Base-by-base conservation (phyloP, 2,113 vertebrate genomes). In the Sinocyclocheilus grahami region DNA sequence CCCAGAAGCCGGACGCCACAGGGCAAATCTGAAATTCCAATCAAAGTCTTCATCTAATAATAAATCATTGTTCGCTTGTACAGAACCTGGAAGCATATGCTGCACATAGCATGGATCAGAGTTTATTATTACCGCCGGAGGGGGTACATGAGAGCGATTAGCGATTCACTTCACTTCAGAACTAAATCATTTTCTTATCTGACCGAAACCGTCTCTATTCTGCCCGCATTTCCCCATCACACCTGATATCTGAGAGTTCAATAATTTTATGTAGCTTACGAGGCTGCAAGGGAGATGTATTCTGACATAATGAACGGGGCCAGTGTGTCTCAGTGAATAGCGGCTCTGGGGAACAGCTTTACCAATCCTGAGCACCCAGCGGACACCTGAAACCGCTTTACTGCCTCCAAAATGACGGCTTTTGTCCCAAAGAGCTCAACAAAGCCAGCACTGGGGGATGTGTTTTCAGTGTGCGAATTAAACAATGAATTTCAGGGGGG, bases 341-440 rank as follows among this genome's bases (percentile, higher is more conserved):
- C n/a, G 22, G 51, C 83, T 82, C 86, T 77, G 22, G 77, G 78
- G 53, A 85, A 63, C 78, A 78, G 82, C 83, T 85, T 85, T 71
- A 81, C 60, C 76, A 76, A 83, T 77, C 65, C 67, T 74, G 24
- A 79, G 77, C 74, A 62, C 42, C 72, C 85, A 51, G 11, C 48
- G 75, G 92, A 93, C 86, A 93, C 90, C 90, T 89, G 92, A 95
- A 90, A 88, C 90, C 90, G 39, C 76, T 71, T 84, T 91, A 86
- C 84, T 86, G 83, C 58, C 55, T 71, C 84, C 79, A 74, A 83
- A 91, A 86, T 86, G 85, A 75, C n/a, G 67, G 83, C 88, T 93
- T 93, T 94, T 91, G 92, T 91, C 88, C 87, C 88, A 86, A 86
- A 91, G 58, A 86, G 82, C 78, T 27, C 71, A 85, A 87, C 80